phyloP scores from a whole-genome alignment of 2,797 vertebrate species.

The Pogonophryne albipinna region DNA sequence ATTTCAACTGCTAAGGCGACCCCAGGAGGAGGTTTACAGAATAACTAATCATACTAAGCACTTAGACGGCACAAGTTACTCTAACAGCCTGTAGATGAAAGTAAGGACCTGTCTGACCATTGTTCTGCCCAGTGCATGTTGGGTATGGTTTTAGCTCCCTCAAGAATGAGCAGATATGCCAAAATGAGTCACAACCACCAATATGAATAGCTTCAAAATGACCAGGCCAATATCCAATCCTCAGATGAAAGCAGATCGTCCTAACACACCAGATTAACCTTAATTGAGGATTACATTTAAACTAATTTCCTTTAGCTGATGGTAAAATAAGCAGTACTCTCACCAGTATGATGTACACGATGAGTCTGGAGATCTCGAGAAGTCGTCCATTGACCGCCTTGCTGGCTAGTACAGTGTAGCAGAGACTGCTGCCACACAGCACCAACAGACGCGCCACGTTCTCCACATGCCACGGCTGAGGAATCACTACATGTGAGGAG shows the following conservation, averaged over 20 bases:
- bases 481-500: constrained; percentile 82
- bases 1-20: background rate
- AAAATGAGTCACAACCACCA: background rate
- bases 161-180: background rate
- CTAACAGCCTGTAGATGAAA: background rate
- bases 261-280: background rate
- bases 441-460: constrained; percentile 92
- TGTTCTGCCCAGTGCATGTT: background rate
- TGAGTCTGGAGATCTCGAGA: constrained; percentile 84
- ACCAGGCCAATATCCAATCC: background rate
- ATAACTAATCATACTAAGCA: background rate
- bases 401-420: constrained; percentile 90
- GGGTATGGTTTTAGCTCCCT: background rate
- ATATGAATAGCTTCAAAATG: background rate
- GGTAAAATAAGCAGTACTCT: constrained; percentile 59
- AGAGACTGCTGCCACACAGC: constrained; percentile 89
- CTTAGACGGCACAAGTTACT: constrained; percentile 5
- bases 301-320: background rate
- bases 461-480: constrained; percentile 90
- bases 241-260: background rate
- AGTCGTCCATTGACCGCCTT: constrained; percentile 88
- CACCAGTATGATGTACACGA: constrained; percentile 91
- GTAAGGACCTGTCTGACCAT: background rate
- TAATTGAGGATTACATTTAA: background rate
- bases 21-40: background rate